Evolutionary conservation across 2,113 vertebrate genomes (phyloP).

Genomic region (Engystomops pustulosus): DNA sequence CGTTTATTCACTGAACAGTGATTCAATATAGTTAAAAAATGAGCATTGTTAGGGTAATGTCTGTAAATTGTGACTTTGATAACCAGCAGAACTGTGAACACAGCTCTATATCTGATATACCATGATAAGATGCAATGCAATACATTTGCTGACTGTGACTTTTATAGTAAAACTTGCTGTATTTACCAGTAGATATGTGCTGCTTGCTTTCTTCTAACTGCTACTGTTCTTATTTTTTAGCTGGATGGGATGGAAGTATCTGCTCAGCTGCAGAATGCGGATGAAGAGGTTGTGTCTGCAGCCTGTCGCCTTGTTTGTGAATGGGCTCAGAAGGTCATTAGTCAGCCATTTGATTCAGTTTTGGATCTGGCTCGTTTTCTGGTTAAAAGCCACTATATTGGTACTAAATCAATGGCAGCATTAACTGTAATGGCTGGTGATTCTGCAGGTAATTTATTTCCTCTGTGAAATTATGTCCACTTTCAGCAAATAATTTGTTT

Average conservation of each 20-base stretch:
- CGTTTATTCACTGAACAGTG: too few species aligned
- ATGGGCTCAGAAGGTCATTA: slow-evolving; percentile 98
- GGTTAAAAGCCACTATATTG: slow-evolving; percentile 95
- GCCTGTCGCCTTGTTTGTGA: slow-evolving; percentile 96
- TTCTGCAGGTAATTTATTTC: slow-evolving; percentile 80
- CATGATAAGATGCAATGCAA: too few species aligned
- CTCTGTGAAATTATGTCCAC: not conserved
- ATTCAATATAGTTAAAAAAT: too few species aligned
- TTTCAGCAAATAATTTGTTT: not conserved
- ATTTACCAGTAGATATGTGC: too few species aligned
- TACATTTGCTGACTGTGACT: too few species aligned
- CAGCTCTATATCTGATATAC: not conserved
- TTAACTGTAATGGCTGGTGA: slow-evolving; percentile 92
- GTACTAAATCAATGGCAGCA: slow-evolving; percentile 96
- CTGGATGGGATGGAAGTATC: slow-evolving; percentile 85
- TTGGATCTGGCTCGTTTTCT: slow-evolving; percentile 95
- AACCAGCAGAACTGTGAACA: not conserved
- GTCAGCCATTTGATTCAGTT: slow-evolving; percentile 93
- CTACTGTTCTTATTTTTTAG: slow-evolving; percentile 72
- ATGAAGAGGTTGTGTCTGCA: slow-evolving; percentile 91
- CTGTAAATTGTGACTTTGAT: too few species aligned
- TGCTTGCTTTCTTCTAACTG: not conserved
- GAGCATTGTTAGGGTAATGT: too few species aligned
- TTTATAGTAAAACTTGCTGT: too few species aligned
- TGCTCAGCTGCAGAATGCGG: slow-evolving; percentile 84